Base-by-base conservation (phyloP, 2,113 vertebrate species). In the Taurulus bubalis region DNA sequence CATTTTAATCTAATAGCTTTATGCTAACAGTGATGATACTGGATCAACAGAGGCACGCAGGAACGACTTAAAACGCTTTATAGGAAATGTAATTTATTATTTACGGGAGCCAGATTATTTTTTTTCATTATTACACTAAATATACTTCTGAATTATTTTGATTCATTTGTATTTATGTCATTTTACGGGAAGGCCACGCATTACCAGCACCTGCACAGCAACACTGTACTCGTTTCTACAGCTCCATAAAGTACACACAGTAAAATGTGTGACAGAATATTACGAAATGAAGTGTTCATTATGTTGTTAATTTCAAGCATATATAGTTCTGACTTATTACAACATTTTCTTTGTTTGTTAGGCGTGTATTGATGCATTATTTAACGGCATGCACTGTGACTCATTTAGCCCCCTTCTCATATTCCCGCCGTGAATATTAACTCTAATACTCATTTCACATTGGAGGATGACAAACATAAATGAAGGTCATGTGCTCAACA, bases 1-100 rank as follows among this genome's bases (percentile, higher is more conserved):
- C 83, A 12, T 78, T 86, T 84, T 75, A 89, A 84, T 90, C 72
- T 63, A 73, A 86, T 84, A 59, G 73, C 70, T 66, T 64, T 69
- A 78, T 78, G 82, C 83, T 72, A 90, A 72, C 79, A 77, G 77
- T 69, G 68, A 71, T 71, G 74, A 88, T 67, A 75, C 65, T 63
- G 75, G 66, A 88, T 91, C 77, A 79, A 70, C 77, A 69, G 14
- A 14, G 70, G 75, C 85, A 64, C 53, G 45, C 14, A 53, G 55
- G 60, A 85, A 85, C 81, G 51, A 85, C 60, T 75, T 77, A 59
- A 71, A 77, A 77, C 80, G 82, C 85, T 80, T 87, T 65, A 45
- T 5, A 65, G 59, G 53, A 62, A 85, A 77, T 59, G 15, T 32
- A 18, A 82, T 85, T 76, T 60, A 26, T 77, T 77, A 70, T 72